Evolutionary conservation across 2,113 vertebrate genomes (phyloP).

Genomic region (Psophia crepitans): DNA sequence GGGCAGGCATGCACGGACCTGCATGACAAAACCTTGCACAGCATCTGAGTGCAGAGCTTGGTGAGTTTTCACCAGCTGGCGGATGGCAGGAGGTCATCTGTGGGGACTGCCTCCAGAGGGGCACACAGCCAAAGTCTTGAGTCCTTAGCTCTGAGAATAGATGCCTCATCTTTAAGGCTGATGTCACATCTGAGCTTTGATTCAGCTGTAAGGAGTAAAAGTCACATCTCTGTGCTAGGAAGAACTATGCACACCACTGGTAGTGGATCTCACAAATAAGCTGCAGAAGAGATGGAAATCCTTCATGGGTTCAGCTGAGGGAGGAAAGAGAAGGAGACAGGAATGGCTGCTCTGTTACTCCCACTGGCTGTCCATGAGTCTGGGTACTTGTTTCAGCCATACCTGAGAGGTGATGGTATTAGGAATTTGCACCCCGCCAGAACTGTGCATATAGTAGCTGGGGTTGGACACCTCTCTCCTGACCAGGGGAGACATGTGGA

Average conservation of each 20-base stretch:
- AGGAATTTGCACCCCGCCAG: neutral
- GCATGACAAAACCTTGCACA: neutral
- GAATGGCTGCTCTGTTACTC: neutral
- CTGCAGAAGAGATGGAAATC: neutral
- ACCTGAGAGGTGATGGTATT: neutral
- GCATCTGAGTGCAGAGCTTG: neutral
- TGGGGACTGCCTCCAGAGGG: neutral
- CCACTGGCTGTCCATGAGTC: neutral
- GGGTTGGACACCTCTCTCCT: neutral
- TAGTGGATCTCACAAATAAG: neutral
- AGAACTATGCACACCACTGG: neutral
- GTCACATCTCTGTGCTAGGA: neutral
- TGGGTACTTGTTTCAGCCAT: neutral
- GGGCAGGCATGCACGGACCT: neutral
- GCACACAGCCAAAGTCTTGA: neutral
- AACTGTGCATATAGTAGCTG: accelerated
- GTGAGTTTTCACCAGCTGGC: neutral
- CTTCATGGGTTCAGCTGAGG: neutral
- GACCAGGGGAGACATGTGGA: neutral
- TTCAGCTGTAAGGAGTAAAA: neutral
- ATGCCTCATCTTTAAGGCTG: neutral
- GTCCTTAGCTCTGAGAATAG: neutral
- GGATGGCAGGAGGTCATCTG: neutral
- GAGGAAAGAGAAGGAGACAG: neutral
- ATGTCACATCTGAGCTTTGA: neutral